Conservation (phyloP, 2,888 invertebrate genomes). For the Cerceris rybyensis region DNA sequence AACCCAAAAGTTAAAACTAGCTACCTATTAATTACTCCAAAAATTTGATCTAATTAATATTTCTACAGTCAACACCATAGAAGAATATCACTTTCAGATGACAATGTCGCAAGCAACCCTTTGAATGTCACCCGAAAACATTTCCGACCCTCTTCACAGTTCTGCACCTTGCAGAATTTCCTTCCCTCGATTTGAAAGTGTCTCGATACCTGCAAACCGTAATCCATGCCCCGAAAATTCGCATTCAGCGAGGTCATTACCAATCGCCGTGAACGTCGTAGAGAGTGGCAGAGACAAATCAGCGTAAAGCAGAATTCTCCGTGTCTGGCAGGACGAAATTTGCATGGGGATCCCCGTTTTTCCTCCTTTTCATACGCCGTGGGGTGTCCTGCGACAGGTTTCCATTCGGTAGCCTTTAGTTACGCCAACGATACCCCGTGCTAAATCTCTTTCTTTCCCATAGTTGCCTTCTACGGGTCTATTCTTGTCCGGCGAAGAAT, state of each 20-base stretch:
- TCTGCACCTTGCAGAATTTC: too few relatives aligned
- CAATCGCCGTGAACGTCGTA: neutral
- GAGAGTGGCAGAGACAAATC: slow-evolving; percentile 7
- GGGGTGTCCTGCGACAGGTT: slow-evolving; percentile 53
- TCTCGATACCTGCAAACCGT: too few relatives aligned
- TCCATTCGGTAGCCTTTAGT: slow-evolving; percentile 69
- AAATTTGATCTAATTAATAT: too few relatives aligned
- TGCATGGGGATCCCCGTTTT: slow-evolving; percentile 43
- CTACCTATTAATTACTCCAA: too few relatives aligned
- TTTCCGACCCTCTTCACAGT: too few relatives aligned
- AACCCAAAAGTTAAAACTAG: too few relatives aligned
- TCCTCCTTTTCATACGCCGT: slow-evolving; percentile 26
- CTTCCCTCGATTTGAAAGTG: too few relatives aligned
- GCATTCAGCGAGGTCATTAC: neutral
- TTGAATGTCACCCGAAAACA: too few relatives aligned
- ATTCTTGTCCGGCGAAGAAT: slow-evolving; percentile 33
- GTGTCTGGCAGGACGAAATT: slow-evolving; percentile 35
- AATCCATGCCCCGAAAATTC: neutral
- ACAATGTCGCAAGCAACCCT: too few relatives aligned
- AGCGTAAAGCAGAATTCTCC: slow-evolving; percentile 20
- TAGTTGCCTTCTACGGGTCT: slow-evolving; percentile 35
- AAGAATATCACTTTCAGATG: too few relatives aligned
- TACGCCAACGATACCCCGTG: slow-evolving; percentile 72
- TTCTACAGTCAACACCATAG: too few relatives aligned
- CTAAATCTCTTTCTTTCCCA: slow-evolving; percentile 45